Evolutionary conservation across 2,113 vertebrate species (phyloP).

Genomic region (Antechinus flavipes): DNA sequence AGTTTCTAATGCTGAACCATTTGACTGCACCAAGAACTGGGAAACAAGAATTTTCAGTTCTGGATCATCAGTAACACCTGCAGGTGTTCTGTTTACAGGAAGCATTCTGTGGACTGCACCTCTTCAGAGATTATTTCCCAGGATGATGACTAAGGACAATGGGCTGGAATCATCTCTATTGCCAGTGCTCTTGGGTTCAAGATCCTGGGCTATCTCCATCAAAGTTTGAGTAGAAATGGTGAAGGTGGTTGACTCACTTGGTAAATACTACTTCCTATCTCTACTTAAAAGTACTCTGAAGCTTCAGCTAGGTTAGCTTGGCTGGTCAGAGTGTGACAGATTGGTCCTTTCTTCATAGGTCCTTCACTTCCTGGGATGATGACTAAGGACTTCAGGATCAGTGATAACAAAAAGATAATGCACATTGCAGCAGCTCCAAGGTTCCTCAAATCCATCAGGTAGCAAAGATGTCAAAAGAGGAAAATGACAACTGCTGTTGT

Average conservation of each 20-base stretch:
- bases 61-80: neutral
- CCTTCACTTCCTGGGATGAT: neutral
- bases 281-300: neutral
- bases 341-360: neutral
- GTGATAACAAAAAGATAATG: neutral
- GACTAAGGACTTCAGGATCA: neutral
- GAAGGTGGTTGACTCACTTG: neutral
- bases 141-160: neutral
- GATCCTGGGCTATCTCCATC: neutral
- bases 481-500: neutral
- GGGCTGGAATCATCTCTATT: neutral
- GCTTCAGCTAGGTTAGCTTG: neutral
- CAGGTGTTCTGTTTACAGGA: no score
- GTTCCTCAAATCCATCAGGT: neutral
- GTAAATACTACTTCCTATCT: neutral
- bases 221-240: neutral
- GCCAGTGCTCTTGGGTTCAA: neutral
- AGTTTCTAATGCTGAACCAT: neutral
- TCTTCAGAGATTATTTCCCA: neutral
- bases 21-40: neutral
- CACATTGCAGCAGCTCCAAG: neutral
- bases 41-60: neutral
- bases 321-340: neutral
- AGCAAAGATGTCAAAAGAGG: neutral
- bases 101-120: no score